phyloP scores from a whole-genome alignment of 2,113 vertebrate species.

The Salvelinus alpinus region DNA sequence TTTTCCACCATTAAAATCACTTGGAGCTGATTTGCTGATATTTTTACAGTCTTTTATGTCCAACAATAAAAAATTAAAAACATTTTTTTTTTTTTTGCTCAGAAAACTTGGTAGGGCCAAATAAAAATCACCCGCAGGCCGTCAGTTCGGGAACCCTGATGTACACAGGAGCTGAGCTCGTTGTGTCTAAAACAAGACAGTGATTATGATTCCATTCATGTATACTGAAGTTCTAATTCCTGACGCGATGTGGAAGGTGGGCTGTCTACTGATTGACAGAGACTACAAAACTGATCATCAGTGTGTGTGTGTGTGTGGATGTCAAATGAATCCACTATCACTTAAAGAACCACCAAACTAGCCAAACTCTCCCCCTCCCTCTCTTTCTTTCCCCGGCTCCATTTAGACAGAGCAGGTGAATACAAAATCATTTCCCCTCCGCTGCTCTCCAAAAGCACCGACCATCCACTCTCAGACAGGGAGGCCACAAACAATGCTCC shows the following conservation, averaged over 20 bases:
- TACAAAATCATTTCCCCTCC: conserved; percentile 75
- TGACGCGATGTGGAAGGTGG: conserved; percentile 33
- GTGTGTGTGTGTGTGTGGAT: conserved; percentile 57
- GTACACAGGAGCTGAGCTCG: conserved; percentile 18
- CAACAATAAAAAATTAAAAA: too few species aligned
- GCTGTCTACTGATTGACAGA: conserved; percentile 54
- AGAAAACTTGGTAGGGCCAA: too few species aligned
- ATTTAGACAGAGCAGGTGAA: conserved; percentile 77
- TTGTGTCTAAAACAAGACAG: neutral
- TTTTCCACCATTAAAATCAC: too few species aligned
- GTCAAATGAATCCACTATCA: conserved; percentile 66
- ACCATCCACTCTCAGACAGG: conserved; percentile 68
- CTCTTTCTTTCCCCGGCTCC: conserved; percentile 30
- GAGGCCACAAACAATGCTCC: conserved; percentile 68
- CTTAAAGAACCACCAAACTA: conserved; percentile 66
- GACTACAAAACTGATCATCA: conserved; percentile 34
- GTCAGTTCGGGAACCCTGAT: too few species aligned
- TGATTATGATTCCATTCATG: conserved; percentile 20
- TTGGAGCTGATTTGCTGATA: too few species aligned
- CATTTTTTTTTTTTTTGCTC: too few species aligned
- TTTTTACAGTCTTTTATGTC: too few species aligned
- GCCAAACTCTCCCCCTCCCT: conserved; percentile 22
- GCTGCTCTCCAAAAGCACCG: conserved; percentile 66
- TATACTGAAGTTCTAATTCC: conserved; percentile 47
- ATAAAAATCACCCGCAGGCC: too few species aligned